Percentiles rank a stretch among this genome's conserved stretches.
Conservation (phyloP, 2,113 vertebrate species). For the Rhinoderma darwinii region DNA sequence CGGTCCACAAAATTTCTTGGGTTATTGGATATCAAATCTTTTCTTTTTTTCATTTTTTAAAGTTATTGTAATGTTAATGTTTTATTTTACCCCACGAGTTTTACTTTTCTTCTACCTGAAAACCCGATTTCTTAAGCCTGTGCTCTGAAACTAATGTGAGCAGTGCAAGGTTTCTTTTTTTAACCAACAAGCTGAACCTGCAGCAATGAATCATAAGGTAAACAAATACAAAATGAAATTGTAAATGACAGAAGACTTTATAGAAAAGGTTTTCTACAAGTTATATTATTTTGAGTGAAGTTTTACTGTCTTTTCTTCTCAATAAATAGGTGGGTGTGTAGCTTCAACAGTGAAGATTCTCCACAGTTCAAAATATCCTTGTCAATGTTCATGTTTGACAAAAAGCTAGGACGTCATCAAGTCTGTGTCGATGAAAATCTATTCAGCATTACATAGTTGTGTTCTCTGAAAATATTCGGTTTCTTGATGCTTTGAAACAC, state of each 20-base stretch:
- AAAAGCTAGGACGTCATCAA: background rate
- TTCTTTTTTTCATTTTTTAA: background rate
- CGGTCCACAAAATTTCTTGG: too few species aligned
- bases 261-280: too few species aligned
- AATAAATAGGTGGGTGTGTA: background rate
- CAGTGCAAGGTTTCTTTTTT: background rate
- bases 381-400: background rate
- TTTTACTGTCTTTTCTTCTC: too few species aligned
- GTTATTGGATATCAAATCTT: too few species aligned
- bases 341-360: too few species aligned
- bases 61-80: background rate
- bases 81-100: too few species aligned
- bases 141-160: background rate
- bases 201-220: background rate
- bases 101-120: too few species aligned
- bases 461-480: background rate
- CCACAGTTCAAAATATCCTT: too few species aligned
- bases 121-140: background rate
- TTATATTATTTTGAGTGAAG: too few species aligned
- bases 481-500: background rate
- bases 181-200: background rate
- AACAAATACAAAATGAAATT: background rate
- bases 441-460: background rate
- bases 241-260: background rate
- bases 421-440: background rate